phyloP scores from a whole-genome alignment of 2,888 invertebrate genomes.

The Morinoia aosen region DNA sequence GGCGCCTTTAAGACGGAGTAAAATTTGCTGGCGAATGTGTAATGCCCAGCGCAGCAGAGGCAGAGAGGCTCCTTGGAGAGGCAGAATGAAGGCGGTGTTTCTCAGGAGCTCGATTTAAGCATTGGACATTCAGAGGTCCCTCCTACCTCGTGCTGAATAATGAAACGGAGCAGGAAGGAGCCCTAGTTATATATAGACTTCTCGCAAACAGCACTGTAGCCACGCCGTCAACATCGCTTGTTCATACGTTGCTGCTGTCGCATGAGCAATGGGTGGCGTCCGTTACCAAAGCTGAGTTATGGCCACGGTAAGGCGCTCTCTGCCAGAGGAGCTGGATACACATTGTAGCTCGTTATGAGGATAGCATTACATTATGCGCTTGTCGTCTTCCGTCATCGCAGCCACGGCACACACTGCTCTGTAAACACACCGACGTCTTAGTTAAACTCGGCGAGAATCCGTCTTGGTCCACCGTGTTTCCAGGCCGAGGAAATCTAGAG shows the following conservation, averaged over 20 bases:
- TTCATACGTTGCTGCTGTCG: background rate
- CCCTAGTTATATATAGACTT: background rate
- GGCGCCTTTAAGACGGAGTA: background rate
- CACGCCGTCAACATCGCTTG: slow-evolving; percentile 2
- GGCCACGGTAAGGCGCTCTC: background rate
- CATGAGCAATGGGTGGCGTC: background rate
- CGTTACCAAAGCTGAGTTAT: background rate
- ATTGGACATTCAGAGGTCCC: background rate
- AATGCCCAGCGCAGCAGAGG: background rate
- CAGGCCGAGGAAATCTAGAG: background rate
- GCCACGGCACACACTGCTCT: background rate
- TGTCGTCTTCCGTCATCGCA: background rate
- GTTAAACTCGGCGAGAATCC: background rate
- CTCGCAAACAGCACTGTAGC: background rate
- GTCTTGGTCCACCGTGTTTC: background rate
- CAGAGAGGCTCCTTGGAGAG: background rate
- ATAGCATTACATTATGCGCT: background rate
- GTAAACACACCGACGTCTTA: background rate
- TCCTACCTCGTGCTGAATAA: background rate
- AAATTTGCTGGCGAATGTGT: background rate
- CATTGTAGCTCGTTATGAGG: background rate
- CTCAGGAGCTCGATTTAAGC: background rate
- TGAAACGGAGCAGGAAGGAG: background rate
- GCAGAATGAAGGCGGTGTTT: background rate
- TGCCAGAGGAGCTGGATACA: background rate